Base-by-base conservation (phyloP, 2,888 invertebrate species). In the Polydrusus cervinus region DNA sequence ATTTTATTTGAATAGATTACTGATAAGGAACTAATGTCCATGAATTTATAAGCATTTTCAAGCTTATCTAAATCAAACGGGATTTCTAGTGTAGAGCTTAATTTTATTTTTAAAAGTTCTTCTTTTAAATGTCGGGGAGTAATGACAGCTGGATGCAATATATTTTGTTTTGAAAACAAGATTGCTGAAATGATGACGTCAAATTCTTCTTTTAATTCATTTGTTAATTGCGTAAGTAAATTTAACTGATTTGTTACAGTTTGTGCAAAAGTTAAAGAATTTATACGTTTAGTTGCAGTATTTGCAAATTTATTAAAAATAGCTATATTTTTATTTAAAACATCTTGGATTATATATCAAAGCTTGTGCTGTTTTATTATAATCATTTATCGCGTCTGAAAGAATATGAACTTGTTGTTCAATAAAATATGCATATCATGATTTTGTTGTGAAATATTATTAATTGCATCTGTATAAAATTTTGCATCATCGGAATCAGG, bases 301-400 rank as follows among this genome's bases (percentile, higher is more conserved):
- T 70, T 51, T n/a, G 73, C 16, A 61, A 79, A 79, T 18, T 73
- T 51, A 70, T 78, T 78, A 66, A 79, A 77, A 61, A 64, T 75
- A 61, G 57, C 13, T 40, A 77, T 60, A 74, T 78, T 78, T 43
- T 68, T 10, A 71, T 78, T 78, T 60, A 75, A 30, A 51, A 71
- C 78, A 18, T 76, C 38, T 66, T 81, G 76, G n/a, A 43, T 81
- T 80, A 18, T 30, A n/a, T 55, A 71, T 74, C 16, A 80, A 66
- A 9, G 69, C 53, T 68, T 18, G 34, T 9, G 79, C 62, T 1
- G 80, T 79, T 25, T 71, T 43, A 71, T 80, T 81, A 72, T 80
- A 79, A 61, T 79, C 77, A 9, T 45, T n/a, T 16, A 81, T 80
- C 5, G 79, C 75, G 7, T 78, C 75, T 1, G 80, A 79, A 18